Conservation (phyloP, 2,888 invertebrate genomes). For the Ctenicera cuprea region DNA sequence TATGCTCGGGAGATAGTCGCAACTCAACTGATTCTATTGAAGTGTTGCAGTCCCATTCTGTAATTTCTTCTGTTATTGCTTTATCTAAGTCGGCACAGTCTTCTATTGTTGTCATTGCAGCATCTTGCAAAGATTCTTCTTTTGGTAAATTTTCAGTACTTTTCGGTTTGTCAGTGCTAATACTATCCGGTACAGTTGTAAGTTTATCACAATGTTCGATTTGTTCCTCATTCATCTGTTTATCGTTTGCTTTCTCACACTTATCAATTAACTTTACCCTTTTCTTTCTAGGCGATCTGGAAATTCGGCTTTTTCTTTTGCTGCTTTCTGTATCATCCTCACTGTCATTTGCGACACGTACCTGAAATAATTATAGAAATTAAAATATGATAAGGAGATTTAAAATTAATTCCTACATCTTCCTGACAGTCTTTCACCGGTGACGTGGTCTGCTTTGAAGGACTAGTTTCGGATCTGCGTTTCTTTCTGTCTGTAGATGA, state of each 20-base stretch:
- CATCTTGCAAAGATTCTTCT: not conserved
- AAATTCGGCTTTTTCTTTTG: conserved; percentile 52
- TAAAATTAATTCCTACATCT: conserved; percentile 60
- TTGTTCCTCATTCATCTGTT: not conserved
- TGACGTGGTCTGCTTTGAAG: conserved; percentile 64
- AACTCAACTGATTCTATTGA: conserved; percentile 63
- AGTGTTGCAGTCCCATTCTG: conserved; percentile 64
- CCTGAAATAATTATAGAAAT: conserved; percentile 26
- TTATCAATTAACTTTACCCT: conserved; percentile 50
- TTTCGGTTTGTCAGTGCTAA: not conserved
- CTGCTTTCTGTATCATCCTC: conserved; percentile 64
- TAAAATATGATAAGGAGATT: not conserved
- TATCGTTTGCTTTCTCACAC: conserved; percentile 39
- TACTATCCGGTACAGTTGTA: not conserved
- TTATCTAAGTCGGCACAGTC: not conserved
- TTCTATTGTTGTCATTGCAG: not conserved
- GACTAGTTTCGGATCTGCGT: conserved; percentile 65
- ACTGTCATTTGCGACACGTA: conserved; percentile 61
- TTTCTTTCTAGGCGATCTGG: conserved; percentile 56
- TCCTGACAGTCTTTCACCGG: conserved; percentile 67
- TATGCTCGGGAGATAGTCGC: conserved; percentile 67
- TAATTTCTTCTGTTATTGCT: conserved; percentile 53
- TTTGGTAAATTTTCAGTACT: not conserved
- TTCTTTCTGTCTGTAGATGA: conserved; percentile 59
- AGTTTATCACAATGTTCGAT: conserved; percentile 4